Base-by-base conservation (phyloP, 2,797 vertebrate genomes). In the Premnoplex brunnescens region DNA sequence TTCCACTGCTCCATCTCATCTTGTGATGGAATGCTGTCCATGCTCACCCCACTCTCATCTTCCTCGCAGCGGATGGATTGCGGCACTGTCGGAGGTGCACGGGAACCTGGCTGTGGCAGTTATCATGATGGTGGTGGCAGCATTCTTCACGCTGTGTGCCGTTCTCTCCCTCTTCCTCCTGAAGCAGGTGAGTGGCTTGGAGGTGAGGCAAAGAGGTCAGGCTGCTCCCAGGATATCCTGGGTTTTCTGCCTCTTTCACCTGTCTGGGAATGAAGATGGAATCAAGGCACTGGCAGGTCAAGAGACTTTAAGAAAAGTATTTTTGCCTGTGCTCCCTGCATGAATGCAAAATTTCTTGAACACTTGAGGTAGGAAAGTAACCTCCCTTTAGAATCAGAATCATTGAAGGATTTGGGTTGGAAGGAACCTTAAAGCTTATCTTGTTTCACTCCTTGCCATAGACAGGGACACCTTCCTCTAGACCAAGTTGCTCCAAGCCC, bases 71-170 rank as follows among this genome's bases (percentile, higher is more conserved):
- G 99, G 99, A 7, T 99, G 99, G 99, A 99, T 99, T 14, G 49
- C 98, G 10, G 98, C 99, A 8, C 91, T 99, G 41, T 81, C 97
- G 0, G 49, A 27, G 0, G 0, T 1, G 0, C 27, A 51, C 0
- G 1, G 3, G 1, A 97, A 98, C 95, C 24, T 97, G 86, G 97
- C 99, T 0, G 99, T 99, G 89, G 97, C 96, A 0, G 83, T 97
- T 67, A 98, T 99, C 93, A 99, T 99, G 99, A 98, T 99, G 96
- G 98, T 99, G 62, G 99, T 99, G 95, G 98, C 99, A 22, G 94
- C 96, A 17, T 98, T 99, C 97, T 99, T 99, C 97, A 99, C 99
- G 0, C 94, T 98, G 30, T 99, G 98, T 0, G 98, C 98, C 0
- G 97, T 96, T 34, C 97, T 99, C 85, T 98, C 99, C 0, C 58